phyloP scores from a whole-genome alignment of 2,797 vertebrate genomes.

The Vespertilio murinus region DNA sequence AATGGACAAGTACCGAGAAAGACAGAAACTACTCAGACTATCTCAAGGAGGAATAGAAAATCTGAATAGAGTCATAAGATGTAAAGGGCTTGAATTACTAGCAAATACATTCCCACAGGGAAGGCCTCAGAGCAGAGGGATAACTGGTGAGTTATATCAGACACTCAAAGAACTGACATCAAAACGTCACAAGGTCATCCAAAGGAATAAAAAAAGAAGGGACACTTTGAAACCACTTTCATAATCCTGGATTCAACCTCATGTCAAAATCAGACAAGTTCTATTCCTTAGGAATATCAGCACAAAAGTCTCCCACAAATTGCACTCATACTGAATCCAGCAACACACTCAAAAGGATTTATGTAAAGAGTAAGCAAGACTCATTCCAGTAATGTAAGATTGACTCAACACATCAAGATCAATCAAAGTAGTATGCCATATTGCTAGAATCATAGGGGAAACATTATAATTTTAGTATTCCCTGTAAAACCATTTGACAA shows the following conservation, averaged over 20 bases:
- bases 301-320: background rate
- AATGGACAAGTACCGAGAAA: background rate
- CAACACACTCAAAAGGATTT: background rate
- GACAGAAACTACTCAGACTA: background rate
- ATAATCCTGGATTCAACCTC: background rate
- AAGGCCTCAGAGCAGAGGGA: background rate
- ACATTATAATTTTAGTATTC: background rate
- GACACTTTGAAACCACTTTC: background rate
- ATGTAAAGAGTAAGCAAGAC: background rate
- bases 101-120: background rate
- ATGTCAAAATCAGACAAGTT: background rate
- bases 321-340: background rate
- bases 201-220: background rate
- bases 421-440: background rate
- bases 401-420: background rate
- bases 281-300: background rate
- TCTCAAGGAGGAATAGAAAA: background rate
- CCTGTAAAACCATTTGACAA: background rate
- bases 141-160: background rate
- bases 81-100: background rate
- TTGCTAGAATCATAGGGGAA: background rate
- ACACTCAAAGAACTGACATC: background rate
- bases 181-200: background rate
- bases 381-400: background rate
- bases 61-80: background rate